Evolutionary conservation across 2,888 invertebrate genomes (phyloP).

Genomic region (Acleris holmiana): DNA sequence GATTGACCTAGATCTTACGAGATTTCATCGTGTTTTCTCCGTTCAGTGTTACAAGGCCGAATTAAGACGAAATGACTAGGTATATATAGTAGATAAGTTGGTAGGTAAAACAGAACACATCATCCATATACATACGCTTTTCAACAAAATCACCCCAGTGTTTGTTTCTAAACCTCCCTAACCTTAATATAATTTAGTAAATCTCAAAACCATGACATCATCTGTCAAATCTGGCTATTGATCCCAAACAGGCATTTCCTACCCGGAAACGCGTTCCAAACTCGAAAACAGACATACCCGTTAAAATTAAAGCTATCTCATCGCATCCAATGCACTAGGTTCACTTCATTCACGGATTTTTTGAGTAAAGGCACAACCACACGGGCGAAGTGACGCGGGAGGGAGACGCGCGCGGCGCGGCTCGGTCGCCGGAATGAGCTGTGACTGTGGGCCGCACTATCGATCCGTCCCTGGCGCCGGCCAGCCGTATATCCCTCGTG

Average conservation of each 20-base stretch:
- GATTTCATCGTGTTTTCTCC: slow-evolving; percentile 22
- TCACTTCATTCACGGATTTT: slow-evolving; percentile 59
- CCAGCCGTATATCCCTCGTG: slow-evolving; percentile 79
- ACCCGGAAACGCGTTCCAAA: slow-evolving; percentile 49
- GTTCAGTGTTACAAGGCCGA: slow-evolving; percentile 33
- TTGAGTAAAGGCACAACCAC: slow-evolving; percentile 51
- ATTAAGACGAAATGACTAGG: slow-evolving; percentile 2
- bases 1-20: slow-evolving; percentile 25
- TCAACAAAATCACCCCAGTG: background rate
- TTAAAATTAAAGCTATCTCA: slow-evolving; percentile 68
- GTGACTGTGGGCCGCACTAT: slow-evolving; percentile 67
- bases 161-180: slow-evolving; percentile 14
- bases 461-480: slow-evolving; percentile 80
- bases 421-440: slow-evolving; percentile 65
- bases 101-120: too few species aligned
- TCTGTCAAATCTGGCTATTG: slow-evolving; percentile 60
- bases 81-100: background rate
- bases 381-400: slow-evolving; percentile 43
- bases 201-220: slow-evolving; percentile 61
- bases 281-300: slow-evolving; percentile 58
- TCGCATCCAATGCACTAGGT: slow-evolving; percentile 58
- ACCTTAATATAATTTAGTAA: slow-evolving; percentile 39
- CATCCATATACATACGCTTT: slow-evolving; percentile 1
- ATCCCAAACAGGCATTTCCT: slow-evolving; percentile 54
- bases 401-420: slow-evolving; percentile 59